Evolutionary conservation across 2,797 vertebrate genomes (phyloP), one percentile per base, ranked within the genome.

Genomic region (Channallabes apus): DNA sequence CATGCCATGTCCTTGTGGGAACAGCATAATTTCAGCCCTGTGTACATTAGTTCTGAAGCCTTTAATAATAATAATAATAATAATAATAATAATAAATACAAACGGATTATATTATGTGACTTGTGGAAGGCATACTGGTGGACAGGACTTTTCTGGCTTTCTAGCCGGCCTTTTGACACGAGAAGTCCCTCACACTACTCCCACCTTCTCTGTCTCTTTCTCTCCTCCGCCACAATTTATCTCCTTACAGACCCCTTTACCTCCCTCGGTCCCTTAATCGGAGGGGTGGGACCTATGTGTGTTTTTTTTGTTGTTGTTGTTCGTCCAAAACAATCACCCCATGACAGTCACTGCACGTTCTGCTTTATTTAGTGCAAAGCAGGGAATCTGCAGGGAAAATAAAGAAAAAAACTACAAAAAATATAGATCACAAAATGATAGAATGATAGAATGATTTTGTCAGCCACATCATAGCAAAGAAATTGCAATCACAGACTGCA

Each of bases 301-400:
- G 61, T 75, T 65, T 84, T 54, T 75, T 51, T 65, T 99, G 38
- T 41, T 59, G 38, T 38, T 58, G 97, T 98, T 98, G 97, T 97
- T 96, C 97, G 97, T 98, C 97, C 97, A 96, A 98, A 98, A 99
- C 98, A 99, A 99, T 99, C 97, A 97, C 94, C 95, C 97, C 97
- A 97, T 98, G 99, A 99, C 96, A 97, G 98, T 98, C 98, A 96
- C 97, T 97, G 97, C 97, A 97, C 96, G 96, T 98, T 96, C 95
- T 93, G 95, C 97, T 97, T 97, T 98, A 98, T 97, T 96, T 97
- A 97, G 97, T 96, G 96, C 96, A 97, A 97, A 65, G 38, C 24
- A 8, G 61, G 38, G 61, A 65, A 38, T 14, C 59, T 95, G 95
- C 95, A 96, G 96, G 94, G 94, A 56, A 56, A 96, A 95, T 96